A percentile compares a stretch with the other conserved stretches of the same genome.
Conservation (phyloP, 2,888 invertebrate genomes). For the Polyommatus icarus region DNA sequence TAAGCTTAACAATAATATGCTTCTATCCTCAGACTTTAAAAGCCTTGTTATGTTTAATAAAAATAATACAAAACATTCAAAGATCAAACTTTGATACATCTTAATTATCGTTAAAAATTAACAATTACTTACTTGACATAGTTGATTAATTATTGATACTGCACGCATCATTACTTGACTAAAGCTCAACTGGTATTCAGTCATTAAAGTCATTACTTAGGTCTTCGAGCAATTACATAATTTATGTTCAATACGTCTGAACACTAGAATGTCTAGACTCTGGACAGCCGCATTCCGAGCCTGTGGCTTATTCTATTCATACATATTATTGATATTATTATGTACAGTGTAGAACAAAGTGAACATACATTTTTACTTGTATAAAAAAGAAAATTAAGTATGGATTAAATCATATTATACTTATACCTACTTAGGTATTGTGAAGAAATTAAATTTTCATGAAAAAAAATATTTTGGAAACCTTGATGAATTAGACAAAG, state of each 20-base stretch:
- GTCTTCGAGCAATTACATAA: neutral
- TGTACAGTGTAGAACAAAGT: neutral
- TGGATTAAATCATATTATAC: too few species aligned
- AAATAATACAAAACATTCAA: too few species aligned
- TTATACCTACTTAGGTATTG: too few species aligned
- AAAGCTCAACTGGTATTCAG: neutral
- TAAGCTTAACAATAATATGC: too few species aligned
- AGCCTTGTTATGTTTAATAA: too few species aligned
- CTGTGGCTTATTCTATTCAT: neutral
- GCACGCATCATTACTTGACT: neutral
- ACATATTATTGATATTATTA: neutral
- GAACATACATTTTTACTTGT: neutral
- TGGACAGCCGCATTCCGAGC: constrained; percentile 1
- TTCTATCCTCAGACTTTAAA: too few species aligned
- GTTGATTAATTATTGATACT: too few species aligned
- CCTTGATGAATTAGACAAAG: too few species aligned
- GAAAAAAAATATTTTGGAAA: too few species aligned
- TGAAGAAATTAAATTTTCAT: too few species aligned
- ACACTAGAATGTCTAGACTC: neutral
- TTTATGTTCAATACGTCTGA: constrained; percentile 12
- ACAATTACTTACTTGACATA: neutral
- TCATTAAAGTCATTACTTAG: neutral
- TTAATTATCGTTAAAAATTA: neutral
- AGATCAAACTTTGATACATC: too few species aligned
- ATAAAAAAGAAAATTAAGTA: too few species aligned